Conservation (phyloP, 2,797 vertebrate genomes). For the Novumbra hubbsi region DNA sequence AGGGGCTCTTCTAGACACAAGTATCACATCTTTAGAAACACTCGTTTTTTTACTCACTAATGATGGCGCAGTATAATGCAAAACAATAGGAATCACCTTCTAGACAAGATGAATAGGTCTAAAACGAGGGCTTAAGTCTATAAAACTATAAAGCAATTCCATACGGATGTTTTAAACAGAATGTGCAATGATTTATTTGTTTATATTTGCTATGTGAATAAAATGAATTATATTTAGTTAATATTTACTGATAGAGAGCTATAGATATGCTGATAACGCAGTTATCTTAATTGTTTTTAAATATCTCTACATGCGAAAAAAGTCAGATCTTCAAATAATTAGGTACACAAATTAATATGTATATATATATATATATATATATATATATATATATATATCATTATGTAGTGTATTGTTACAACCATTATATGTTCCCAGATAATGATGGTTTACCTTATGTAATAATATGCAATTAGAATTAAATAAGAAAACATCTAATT, state of each 20-base stretch:
- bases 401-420: too few species aligned
- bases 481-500: neutral
- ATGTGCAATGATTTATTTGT: neutral
- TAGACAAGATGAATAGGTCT: neutral
- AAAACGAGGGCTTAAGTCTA: neutral
- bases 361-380: neutral
- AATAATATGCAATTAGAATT: neutral
- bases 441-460: neutral
- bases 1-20: neutral
- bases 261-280: neutral
- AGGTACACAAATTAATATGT: neutral
- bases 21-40: neutral
- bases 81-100: neutral
- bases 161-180: neutral
- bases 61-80: neutral
- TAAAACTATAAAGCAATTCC: neutral
- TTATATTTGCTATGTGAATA: slow-evolving; percentile 47
- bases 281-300: neutral
- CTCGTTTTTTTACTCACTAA: neutral
- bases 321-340: neutral
- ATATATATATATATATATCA: too few species aligned
- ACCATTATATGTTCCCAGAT: neutral
- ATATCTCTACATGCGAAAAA: neutral
- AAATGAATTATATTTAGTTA: neutral
- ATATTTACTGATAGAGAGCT: neutral